These are phyloP conservation scores for Cyclophora punctaria DNA, from an alignment of 2,888 invertebrate species.

Conservation along the genomic window DNA sequence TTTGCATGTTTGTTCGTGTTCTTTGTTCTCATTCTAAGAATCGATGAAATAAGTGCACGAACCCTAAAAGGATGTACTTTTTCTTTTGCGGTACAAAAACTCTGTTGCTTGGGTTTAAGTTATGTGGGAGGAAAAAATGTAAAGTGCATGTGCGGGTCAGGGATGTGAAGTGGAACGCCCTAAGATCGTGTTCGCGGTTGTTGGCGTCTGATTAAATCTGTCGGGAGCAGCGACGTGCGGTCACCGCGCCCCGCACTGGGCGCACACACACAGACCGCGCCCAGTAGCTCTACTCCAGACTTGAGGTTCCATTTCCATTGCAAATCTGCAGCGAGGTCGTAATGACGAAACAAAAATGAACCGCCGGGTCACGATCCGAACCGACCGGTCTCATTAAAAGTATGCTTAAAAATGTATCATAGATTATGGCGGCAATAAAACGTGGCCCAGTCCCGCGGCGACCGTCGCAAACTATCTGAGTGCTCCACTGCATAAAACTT, in stretches of 20 bases:
- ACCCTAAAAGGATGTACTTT: no score
- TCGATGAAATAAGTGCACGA: conserved; percentile 38
- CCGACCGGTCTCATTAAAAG: conserved; percentile 3
- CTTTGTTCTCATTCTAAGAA: conserved; percentile 36
- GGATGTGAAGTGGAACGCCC: conserved; percentile 38
- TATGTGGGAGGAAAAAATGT: conserved; percentile 12
- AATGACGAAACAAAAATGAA: conserved; percentile 1
- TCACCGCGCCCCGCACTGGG: conserved; percentile 24
- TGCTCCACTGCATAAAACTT: conserved; percentile 35
- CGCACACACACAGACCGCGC: conserved; percentile 1
- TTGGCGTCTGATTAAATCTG: conserved; percentile 50
- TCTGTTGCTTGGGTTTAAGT: not conserved
- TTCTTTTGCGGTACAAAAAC: conserved; percentile 4
- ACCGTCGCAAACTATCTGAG: conserved; percentile 28
- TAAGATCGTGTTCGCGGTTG: conserved; percentile 47
- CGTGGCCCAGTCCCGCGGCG: conserved; percentile 17
- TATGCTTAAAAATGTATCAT: conserved; percentile 25
- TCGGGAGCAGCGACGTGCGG: conserved; percentile 43
- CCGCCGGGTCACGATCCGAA: conserved; percentile 13
- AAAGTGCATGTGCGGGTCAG: conserved; percentile 20
- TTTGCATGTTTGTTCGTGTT: conserved; percentile 51
- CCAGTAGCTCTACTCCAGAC: conserved; percentile 3
- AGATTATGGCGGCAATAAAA: conserved; percentile 28
- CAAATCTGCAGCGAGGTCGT: conserved; percentile 11
- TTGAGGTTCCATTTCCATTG: conserved; percentile 7